Evolutionary conservation across 2,113 vertebrate genomes (phyloP).

Genomic region (Macrotis lagotis): DNA sequence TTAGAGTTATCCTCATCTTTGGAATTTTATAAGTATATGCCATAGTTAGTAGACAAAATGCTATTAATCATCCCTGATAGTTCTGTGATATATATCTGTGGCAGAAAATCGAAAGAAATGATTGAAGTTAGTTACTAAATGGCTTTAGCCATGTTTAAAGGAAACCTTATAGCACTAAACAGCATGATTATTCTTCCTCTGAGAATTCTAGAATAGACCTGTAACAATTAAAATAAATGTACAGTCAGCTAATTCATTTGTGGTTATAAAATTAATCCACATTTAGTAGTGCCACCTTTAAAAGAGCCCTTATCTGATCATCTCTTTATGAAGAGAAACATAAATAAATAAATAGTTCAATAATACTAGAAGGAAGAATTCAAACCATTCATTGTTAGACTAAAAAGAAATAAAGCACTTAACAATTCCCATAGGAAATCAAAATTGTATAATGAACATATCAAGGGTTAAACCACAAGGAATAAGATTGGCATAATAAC

Average conservation of each 20-base stretch:
- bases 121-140: slow-evolving; percentile 67
- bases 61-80: slow-evolving; percentile 70
- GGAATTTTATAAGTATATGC: slow-evolving; percentile 63
- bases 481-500: slow-evolving; percentile 16
- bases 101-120: slow-evolving; percentile 70
- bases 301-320: slow-evolving; percentile 74
- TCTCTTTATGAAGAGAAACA: slow-evolving; percentile 70
- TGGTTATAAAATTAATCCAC: slow-evolving; percentile 71
- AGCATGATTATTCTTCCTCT: slow-evolving; percentile 66
- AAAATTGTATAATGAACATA: slow-evolving; percentile 36
- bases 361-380: slow-evolving; percentile 50
- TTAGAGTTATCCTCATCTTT: slow-evolving; percentile 55
- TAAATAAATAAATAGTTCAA: slow-evolving; percentile 70
- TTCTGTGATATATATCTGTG: slow-evolving; percentile 67
- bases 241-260: slow-evolving; percentile 70
- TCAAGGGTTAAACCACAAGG: slow-evolving; percentile 30
- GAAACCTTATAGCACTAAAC: slow-evolving; percentile 42
- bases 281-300: slow-evolving; percentile 70
- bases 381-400: slow-evolving; percentile 42
- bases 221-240: slow-evolving; percentile 71
- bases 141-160: slow-evolving; percentile 63
- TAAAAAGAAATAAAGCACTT: slow-evolving; percentile 9
- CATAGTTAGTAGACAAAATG: slow-evolving; percentile 67
- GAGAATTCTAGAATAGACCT: slow-evolving; percentile 64
- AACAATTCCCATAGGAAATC: slow-evolving; percentile 39